Evolutionary conservation across 92 coral and sea anemone genomes (phyloP).

Genomic region (Palythoa grandiflora): DNA sequence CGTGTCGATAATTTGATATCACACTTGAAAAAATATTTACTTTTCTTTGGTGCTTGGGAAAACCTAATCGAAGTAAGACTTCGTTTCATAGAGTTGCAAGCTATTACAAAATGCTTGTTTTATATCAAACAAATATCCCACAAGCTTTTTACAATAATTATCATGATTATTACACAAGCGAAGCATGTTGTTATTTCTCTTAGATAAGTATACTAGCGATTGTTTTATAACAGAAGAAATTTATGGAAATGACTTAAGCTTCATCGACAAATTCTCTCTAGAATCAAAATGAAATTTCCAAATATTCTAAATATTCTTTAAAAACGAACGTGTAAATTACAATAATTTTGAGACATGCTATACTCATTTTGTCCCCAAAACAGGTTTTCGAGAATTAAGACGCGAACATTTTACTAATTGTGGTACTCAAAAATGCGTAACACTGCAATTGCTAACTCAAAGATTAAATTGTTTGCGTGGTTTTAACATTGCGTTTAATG

Average conservation of each 20-base stretch:
- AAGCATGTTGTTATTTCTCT: not conserved
- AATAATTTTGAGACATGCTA: not conserved
- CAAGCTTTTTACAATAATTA: not conserved
- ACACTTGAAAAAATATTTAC: not conserved
- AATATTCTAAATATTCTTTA: not conserved
- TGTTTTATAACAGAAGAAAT: not conserved
- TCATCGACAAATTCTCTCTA: not conserved
- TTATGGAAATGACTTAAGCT: not conserved
- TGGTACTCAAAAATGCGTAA: too few relatives aligned
- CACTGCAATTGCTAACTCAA: too few relatives aligned
- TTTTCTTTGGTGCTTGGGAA: not conserved
- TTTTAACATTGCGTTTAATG: too few relatives aligned
- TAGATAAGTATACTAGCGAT: not conserved
- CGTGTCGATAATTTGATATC: slow-evolving; percentile 1
- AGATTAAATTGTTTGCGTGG: too few relatives aligned
- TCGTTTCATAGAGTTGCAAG: not conserved
- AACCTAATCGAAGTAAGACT: not conserved
- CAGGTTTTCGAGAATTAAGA: too few relatives aligned
- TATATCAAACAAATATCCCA: not conserved
- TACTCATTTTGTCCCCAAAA: too few relatives aligned
- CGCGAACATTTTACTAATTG: too few relatives aligned
- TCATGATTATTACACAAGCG: not conserved
- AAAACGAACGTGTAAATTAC: not conserved
- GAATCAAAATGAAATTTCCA: not conserved
- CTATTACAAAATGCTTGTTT: not conserved